Evolutionary conservation across 2,888 invertebrate species (phyloP), one percentile per base, ranked within the genome.

Genomic region (Drosophila dives): DNA sequence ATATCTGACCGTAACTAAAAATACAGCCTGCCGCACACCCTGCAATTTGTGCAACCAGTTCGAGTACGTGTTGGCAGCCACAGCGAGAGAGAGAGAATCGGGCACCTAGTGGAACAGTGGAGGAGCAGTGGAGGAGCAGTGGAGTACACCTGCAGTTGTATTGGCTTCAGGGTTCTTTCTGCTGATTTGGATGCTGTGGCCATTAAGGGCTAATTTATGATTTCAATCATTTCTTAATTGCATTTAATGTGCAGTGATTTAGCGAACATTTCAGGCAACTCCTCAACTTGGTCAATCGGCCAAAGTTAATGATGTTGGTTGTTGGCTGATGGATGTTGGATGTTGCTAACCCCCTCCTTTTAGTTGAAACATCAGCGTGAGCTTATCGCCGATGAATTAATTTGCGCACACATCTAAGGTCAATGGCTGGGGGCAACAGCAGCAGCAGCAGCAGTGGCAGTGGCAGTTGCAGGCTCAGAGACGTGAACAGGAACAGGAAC

Each of bases 221-320:
- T 85, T 85, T 85, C 85, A 85, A 85, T 85, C 85, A 85, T 85
- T 89, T 87, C 90, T 85, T 85, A 85, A 85, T 85, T 85, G 85
- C 85, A 87, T 89, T 85, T 85, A 85, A 85, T 85, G 85, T 85
- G 86, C 88, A 87, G 62, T 82, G 90, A 85, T 85, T 85, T 85
- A 87, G 79, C 79, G 65, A 75, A 81, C 81, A 81, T n/a, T n/a
- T n/a, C n/a, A n/a, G 17, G 29, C 49, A 48, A 48, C 29, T 55
- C 50, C 60, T 67, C 51, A 68, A 84, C 72, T 85, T 87, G 85
- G 90, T 85, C 88, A 85, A 48, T 85, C 77, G 85, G 90, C 80
- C 85, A 86, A 86, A 86, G 67, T 89, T 88, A 86, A 86, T 89
- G 89, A 78, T 72, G 75, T 64, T 48, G 54, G 49, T 20, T 42